A percentile compares a stretch with the other conserved stretches of the same genome.
Evolutionary conservation across 2,888 invertebrate genomes (phyloP).

Genomic region (Lagria hirta): DNA sequence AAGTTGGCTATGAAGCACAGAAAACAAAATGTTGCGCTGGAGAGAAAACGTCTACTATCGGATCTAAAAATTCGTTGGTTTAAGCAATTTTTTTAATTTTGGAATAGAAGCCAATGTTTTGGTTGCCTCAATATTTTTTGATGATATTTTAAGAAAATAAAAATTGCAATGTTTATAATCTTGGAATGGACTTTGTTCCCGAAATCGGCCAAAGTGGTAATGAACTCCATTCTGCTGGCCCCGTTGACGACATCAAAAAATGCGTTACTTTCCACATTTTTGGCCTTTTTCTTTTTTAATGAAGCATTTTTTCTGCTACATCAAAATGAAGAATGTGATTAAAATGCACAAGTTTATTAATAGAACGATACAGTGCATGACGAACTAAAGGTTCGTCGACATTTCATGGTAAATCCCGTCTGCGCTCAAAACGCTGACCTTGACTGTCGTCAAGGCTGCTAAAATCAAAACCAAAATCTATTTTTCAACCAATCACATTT

Average conservation of each 20-base stretch:
- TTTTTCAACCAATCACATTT: slow-evolving; percentile 5
- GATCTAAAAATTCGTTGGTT: no score
- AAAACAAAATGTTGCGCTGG: no score
- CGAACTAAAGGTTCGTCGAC: slow-evolving; percentile 38
- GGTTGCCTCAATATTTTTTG: no score
- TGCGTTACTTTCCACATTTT: slow-evolving; percentile 19
- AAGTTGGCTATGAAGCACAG: no score
- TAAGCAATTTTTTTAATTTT: no score
- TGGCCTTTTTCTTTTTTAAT: slow-evolving; percentile 21
- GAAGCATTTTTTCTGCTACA: slow-evolving; percentile 24
- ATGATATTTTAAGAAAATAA: no score
- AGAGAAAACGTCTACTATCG: no score
- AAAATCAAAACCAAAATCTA: slow-evolving; percentile 8
- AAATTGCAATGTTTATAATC: no score
- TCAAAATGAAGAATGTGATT: slow-evolving; percentile 27
- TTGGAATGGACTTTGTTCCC: no score
- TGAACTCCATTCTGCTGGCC: no score
- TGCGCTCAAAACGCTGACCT: slow-evolving; percentile 31
- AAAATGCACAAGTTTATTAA: slow-evolving; percentile 35
- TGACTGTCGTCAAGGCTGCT: slow-evolving; percentile 35
- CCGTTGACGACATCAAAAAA: slow-evolving; percentile 2
- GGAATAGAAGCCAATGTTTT: no score
- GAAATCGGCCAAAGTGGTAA: no score
- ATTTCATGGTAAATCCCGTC: slow-evolving; percentile 31
- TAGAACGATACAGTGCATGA: slow-evolving; percentile 40